phyloP scores from a whole-genome alignment of 2,888 invertebrate genomes.

The Stegana nigrithorax region DNA sequence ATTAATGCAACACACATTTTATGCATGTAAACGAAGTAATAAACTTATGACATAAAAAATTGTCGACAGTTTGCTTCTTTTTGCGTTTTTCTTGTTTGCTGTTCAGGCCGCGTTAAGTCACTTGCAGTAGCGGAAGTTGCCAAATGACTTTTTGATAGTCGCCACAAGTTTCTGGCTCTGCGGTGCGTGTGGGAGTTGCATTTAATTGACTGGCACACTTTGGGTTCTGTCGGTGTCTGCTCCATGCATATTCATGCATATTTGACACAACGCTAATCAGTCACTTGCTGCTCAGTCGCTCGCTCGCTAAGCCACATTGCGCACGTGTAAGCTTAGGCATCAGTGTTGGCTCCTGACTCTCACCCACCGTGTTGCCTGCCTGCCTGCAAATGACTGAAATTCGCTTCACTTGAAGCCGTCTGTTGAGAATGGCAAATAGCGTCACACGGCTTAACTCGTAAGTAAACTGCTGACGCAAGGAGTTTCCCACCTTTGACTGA shows the following conservation, averaged over 20 bases:
- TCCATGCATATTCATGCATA: neutral
- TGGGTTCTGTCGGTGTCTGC: neutral
- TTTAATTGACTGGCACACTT: constrained; percentile 37
- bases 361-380: neutral
- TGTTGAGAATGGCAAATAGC: constrained; percentile 13
- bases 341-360: too few species aligned
- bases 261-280: too few species aligned
- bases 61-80: neutral
- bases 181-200: neutral
- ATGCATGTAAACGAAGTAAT: constrained; percentile 32
- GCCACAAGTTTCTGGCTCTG: neutral
- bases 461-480: constrained; percentile 21
- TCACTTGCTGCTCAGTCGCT: too few species aligned
- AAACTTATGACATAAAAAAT: constrained; percentile 42
- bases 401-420: neutral
- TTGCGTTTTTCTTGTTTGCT: neutral
- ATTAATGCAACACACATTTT: constrained; percentile 37
- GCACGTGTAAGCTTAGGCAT: too few species aligned
- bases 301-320: neutral
- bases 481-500: constrained; percentile 50
- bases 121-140: neutral
- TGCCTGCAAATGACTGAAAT: neutral
- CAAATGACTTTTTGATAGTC: neutral
- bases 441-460: constrained; percentile 17
- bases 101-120: constrained; percentile 9